Percentiles rank a stretch among this genome's conserved stretches.
phyloP scores from a whole-genome alignment of 2,888 invertebrate genomes.

The Aplocera efformata region DNA sequence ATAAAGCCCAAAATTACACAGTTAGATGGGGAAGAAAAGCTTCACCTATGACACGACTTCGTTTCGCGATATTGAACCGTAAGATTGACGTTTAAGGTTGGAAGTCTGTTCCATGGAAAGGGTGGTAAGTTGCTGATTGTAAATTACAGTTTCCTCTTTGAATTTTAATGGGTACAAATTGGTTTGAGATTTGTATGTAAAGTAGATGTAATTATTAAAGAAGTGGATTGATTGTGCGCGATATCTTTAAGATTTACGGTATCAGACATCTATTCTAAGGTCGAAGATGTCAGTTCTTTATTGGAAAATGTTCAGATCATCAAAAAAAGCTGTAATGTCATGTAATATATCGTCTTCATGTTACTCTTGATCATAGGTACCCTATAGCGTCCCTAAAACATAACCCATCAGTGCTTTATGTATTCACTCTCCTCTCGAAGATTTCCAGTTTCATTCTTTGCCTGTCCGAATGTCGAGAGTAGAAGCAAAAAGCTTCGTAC shows the following conservation, averaged over 20 bases:
- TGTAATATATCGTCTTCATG: too few relatives aligned
- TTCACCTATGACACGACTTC: conserved; percentile 10
- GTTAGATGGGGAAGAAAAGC: background rate
- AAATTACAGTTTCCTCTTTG: conserved; percentile 46
- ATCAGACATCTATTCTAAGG: too few relatives aligned
- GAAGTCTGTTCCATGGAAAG: conserved; percentile 5
- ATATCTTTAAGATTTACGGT: background rate
- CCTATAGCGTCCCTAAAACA: too few relatives aligned
- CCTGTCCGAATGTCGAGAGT: too few relatives aligned
- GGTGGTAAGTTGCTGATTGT: conserved; percentile 16
- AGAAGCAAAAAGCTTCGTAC: too few relatives aligned
- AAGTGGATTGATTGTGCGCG: conserved; percentile 12
- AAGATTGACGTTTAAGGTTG: conserved; percentile 11
- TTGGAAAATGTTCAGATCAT: too few relatives aligned
- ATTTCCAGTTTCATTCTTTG: too few relatives aligned
- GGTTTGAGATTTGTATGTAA: conserved; percentile 32
- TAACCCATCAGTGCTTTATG: too few relatives aligned
- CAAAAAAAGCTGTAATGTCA: too few relatives aligned
- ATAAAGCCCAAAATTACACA: background rate
- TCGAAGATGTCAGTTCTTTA: too few relatives aligned
- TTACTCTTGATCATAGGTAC: too few relatives aligned
- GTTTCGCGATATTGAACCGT: conserved; percentile 5
- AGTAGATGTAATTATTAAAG: conserved; percentile 25
- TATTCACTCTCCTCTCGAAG: too few relatives aligned
- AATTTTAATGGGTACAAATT: conserved; percentile 31